A percentile compares a stretch with the other conserved stretches of the same genome.
Conservation (phyloP, 1,140 invertebrate species). For the Nylanderia fulva region DNA sequence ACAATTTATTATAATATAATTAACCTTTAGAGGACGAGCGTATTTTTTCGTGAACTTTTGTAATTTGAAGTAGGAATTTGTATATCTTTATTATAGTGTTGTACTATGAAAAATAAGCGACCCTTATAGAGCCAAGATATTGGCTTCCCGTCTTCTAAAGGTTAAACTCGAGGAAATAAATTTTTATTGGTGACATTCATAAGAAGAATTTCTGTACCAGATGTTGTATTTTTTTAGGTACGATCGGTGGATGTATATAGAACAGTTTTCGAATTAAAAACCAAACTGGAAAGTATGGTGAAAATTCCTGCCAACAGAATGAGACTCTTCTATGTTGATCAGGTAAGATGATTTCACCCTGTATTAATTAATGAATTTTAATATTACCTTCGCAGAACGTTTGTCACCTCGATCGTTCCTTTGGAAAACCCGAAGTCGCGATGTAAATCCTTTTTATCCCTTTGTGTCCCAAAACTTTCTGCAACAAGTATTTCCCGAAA, state of each 20-base stretch:
- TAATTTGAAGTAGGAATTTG: no score
- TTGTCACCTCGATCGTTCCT: constrained; percentile 64
- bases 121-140: no score
- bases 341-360: constrained; percentile 82
- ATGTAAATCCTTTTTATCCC: constrained; percentile 53
- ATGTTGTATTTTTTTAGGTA: constrained; percentile 79
- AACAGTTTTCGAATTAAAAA: constrained; percentile 92
- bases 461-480: neutral
- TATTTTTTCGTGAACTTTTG: no score
- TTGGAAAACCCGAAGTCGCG: constrained; percentile 65
- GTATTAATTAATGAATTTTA: constrained; percentile 32
- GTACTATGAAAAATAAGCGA: no score
- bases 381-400: constrained; percentile 66
- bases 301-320: constrained; percentile 93
- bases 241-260: constrained; percentile 92
- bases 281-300: constrained; percentile 91
- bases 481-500: neutral
- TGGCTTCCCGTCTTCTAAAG: no score
- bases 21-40: no score
- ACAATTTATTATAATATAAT: no score
- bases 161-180: no score
- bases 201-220: neutral
- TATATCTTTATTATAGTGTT: no score
- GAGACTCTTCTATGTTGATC: constrained; percentile 94
- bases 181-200: neutral